Percentiles rank a stretch among this genome's conserved stretches.
Conservation (phyloP, 2,113 vertebrate species). For the Anas platyrhynchos region DNA sequence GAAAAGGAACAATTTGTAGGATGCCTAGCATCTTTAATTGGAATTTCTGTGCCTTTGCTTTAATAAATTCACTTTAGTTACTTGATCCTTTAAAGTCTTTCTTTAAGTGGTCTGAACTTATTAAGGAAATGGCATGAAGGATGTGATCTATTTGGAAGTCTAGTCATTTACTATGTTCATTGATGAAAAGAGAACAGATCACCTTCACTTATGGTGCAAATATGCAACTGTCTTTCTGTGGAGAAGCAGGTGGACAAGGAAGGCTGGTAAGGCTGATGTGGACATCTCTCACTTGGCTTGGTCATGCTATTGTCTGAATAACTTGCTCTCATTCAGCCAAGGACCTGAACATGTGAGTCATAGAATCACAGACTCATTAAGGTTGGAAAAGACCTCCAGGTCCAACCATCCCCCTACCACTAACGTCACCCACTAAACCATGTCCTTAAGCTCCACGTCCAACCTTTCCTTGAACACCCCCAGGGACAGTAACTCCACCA, state of each 20-base stretch:
- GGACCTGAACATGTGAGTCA: neutral
- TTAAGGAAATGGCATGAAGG: neutral
- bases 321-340: neutral
- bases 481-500: too few relatives aligned
- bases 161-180: neutral
- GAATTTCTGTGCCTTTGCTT: slow-evolving; percentile 65
- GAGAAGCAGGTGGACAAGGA: neutral
- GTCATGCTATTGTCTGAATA: neutral
- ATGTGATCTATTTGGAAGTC: neutral
- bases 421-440: too few relatives aligned
- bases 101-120: slow-evolving; percentile 45
- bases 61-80: slow-evolving; percentile 67
- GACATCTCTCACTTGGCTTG: neutral
- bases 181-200: neutral
- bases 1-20: slow-evolving; percentile 70
- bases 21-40: slow-evolving; percentile 72
- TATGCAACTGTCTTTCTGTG: neutral
- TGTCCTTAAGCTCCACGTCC: too few relatives aligned
- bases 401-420: too few relatives aligned
- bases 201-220: fast-evolving
- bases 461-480: too few relatives aligned
- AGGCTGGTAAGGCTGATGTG: neutral
- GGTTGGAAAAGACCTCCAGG: too few relatives aligned
- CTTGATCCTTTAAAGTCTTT: slow-evolving; percentile 47
- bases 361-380: too few relatives aligned